Base-by-base conservation (phyloP, 2,113 vertebrate species). In the Saguinus imperator region DNA sequence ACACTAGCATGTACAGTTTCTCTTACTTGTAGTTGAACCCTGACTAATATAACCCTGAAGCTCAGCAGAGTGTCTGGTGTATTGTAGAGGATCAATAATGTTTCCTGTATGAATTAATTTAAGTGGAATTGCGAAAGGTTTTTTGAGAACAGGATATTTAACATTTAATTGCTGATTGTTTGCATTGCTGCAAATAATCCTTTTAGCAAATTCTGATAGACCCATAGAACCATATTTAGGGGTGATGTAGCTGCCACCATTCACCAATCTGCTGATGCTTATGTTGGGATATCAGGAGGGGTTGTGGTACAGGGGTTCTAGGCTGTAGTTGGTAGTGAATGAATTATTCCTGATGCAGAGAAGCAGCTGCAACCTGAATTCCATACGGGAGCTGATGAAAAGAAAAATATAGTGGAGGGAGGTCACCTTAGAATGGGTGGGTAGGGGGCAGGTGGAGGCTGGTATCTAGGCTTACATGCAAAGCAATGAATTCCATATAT, bases 61-160 rank as follows among this genome's bases (percentile, higher is more conserved):
- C 43, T 86, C 66, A 87, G 43, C 76, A 84, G 87, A 43, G 14
- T 73, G 55, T 89, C 21, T 91, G 57, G 27, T 32, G n/a, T 66
- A 55, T 23, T 73, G 18, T 29, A 91, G 58, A 80, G 27, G 20
- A 95, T 84, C 64, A 77, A 55, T 40, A 91, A 11, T 57, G 70
- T 58, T 91, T 89, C 55, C 68, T 40, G 3, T 70, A 77, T 29
- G 23, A 93, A 87, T 89, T 55, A 58, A 80, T 87, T 75, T 75
- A 82, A 94, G 21, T 35, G 1, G 13, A 61, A 55, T n/a, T 23
- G 32, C 12, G 70, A 43, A 89, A 21, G 2, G 25, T 66, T 10
- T 95, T 94, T 94, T 77, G 57, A 89, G 57, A 87, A 72, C 1
- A 58, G 48, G 45, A 9, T 70, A 48, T 13, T 96, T 87, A 84